phyloP scores from a whole-genome alignment of 92 coral and sea anemone species.

The Isaurus tuberculatus region DNA sequence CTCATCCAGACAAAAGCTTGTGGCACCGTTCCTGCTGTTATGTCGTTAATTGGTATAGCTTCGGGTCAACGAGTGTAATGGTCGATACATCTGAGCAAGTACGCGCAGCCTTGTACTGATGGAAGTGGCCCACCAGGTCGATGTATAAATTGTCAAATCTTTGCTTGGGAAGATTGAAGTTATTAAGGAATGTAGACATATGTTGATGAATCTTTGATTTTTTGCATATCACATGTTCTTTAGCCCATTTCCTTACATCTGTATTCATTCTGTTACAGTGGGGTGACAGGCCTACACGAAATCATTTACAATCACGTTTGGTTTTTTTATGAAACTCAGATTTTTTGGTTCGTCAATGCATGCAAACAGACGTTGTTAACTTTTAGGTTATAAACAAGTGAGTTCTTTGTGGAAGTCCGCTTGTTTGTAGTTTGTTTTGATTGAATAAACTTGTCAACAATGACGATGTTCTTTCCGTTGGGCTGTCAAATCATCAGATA shows the following conservation, averaged over 20 bases:
- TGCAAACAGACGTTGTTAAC: no score
- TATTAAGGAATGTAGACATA: background rate
- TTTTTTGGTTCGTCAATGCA: no score
- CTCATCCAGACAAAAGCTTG: background rate
- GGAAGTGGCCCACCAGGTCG: background rate
- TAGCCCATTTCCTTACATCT: constrained; percentile 1
- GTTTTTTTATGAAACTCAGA: no score
- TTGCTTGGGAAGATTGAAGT: background rate
- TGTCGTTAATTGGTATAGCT: background rate
- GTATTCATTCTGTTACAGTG: background rate
- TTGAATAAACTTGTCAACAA: no score
- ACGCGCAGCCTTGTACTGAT: background rate
- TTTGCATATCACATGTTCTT: background rate
- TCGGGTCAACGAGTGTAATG: background rate
- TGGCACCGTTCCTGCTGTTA: background rate
- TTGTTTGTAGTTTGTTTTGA: no score
- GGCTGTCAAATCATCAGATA: no score
- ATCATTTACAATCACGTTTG: no score
- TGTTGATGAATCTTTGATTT: background rate
- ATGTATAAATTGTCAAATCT: background rate
- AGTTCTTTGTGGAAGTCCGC: no score
- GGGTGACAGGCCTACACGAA: no score
- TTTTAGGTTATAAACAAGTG: no score
- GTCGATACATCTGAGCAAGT: background rate
- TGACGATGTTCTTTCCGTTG: no score